Conservation (phyloP, 1,140 invertebrate species). For the Pissodes strobi region DNA sequence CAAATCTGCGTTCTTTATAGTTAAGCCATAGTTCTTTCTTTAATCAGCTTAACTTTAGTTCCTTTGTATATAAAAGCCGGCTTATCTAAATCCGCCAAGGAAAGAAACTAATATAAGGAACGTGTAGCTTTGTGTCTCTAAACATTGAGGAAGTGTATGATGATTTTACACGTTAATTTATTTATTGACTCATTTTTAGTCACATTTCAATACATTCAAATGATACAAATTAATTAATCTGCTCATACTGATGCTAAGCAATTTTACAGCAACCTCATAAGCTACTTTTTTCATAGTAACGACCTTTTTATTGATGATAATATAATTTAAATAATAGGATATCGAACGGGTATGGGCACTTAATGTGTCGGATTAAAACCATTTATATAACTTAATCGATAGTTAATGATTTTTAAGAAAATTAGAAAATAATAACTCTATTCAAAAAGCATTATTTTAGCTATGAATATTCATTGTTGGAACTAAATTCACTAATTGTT, state of each 20-base stretch:
- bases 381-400: slow-evolving; percentile 5
- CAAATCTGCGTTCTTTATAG: slow-evolving; percentile 13
- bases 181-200: too few relatives aligned
- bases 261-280: not conserved
- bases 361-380: slow-evolving; percentile 22
- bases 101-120: slow-evolving; percentile 19
- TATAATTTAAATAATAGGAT: slow-evolving; percentile 9
- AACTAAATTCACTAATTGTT: slow-evolving; percentile 5
- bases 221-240: too few relatives aligned
- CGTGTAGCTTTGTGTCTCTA: too few relatives aligned
- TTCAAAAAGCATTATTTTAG: too few relatives aligned
- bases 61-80: slow-evolving; percentile 14
- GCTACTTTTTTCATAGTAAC: not conserved
- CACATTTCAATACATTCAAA: too few relatives aligned
- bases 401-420: slow-evolving; percentile 13
- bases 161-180: too few relatives aligned
- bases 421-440: slow-evolving; percentile 12
- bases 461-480: slow-evolving; percentile 2
- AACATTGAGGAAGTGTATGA: too few relatives aligned
- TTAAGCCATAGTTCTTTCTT: slow-evolving; percentile 11
- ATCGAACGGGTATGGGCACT: slow-evolving; percentile 13
- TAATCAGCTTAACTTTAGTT: slow-evolving; percentile 24
- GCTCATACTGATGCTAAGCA: too few relatives aligned
- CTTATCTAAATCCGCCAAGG: slow-evolving; percentile 16
- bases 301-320: slow-evolving; percentile 8